Evolutionary conservation across 2,113 vertebrate species (phyloP), one percentile per base, ranked within the genome.

Genomic region (Sclerurus mexicanus): DNA sequence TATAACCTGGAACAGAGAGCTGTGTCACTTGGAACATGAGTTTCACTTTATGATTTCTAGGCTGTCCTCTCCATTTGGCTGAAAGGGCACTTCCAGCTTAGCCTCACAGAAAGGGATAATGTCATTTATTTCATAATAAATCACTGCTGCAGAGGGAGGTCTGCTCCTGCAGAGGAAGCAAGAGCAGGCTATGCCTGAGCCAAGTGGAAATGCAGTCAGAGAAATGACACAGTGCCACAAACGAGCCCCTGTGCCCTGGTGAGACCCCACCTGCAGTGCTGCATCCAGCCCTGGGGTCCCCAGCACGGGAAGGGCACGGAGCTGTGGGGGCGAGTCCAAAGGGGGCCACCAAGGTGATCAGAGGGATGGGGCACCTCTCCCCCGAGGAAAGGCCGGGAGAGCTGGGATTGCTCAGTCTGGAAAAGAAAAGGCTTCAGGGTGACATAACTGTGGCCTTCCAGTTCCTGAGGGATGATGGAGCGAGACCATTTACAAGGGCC

Each of bases 401-500:
- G 60, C 0, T 35, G 17, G 21, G n/a, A 75, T 5, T 68, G 30
- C 27, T 35, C 40, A 55, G 21, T 14, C n/a, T 23, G 17, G 30
- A 47, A 55, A 33, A 24, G 66, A 75, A 64, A 53, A 62, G 9
- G 17, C 63, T 89, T 62, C 3, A 3, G n/a, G 25, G 17, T 13
- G 40, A 89, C 78, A 35, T 22, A 55, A 9, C 0, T 46, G 62
- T 0, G 0, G 30, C 71, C 62, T 60, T 60, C 24, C 28, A 68
- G n/a, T 15, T 46, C 21, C 21, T 18, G 47, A 53, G 24, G 13
- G 35, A 50, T 64, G 33, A 46, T 23, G 5, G 35, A 8, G 33
- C 66, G n/a, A 39, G 6, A 27, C 39, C 22, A 15, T 25, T 31
- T 17, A 47, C 9, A 76, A 19, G 24, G 46, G 11, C 5, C 14